Evolutionary conservation across 2,113 vertebrate species (phyloP), one percentile per base, ranked within the genome.

Genomic region (Cariama cristata): DNA sequence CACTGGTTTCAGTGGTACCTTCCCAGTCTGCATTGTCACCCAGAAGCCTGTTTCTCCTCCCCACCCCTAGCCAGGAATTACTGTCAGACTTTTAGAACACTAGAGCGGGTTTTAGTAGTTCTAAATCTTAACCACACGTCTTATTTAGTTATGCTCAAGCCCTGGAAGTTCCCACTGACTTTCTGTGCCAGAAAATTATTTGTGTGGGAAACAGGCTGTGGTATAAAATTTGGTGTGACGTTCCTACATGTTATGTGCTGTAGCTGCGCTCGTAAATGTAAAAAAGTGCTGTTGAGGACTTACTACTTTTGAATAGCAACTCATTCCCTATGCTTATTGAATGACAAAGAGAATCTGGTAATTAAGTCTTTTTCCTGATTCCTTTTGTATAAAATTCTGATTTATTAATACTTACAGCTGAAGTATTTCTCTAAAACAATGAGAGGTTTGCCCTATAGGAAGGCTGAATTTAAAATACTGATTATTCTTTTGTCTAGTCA

Each of bases 201-300:
- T 49, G 23, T 66, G 62, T 86, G 74, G 62, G 86, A 82, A 82
- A 72, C 15, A 27, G 40, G 40, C 58, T 63, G n/a, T 8, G 12
- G 33, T 27, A 23, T 12, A 35, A 55, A 55, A 47, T 49, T 17
- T 30, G 49, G 23, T 0, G 12, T 30, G 52, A 69, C 1, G 1
- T 88, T 74, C 40, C 17, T 58, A 4, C 1, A 1, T 0, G 1
- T 83, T 59, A 19, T 4, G 2, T 20, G 26, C 76, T 53, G 52
- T 67, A n/a, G 76, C n/a, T 67, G 55, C 20, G 16, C 53, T 71
- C 4, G 1, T 40, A 79, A 62, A 53, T 0, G 3, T 28, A 6
- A 35, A 90, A 35, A 86, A 62, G 35, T 4, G 26, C 16, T 44
- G 2, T 13, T 62, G 52, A 79, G 35, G 35, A 19, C 55, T 83